Evolutionary conservation across 64 coral and sea anemone genomes (phyloP).

Genomic region (Trachythela sp.): DNA sequence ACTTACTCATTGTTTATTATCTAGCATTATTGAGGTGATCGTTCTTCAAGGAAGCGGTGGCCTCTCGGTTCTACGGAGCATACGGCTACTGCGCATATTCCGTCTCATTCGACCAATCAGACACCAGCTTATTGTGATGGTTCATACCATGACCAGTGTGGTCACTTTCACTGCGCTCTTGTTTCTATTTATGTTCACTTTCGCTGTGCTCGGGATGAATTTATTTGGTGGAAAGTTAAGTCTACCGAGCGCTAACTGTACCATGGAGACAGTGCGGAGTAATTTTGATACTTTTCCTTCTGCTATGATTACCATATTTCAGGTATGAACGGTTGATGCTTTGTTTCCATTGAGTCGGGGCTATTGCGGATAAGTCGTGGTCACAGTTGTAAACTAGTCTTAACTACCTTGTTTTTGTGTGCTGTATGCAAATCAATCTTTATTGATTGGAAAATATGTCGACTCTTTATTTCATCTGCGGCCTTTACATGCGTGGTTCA

Average conservation of each 20-base stretch:
- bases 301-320: conserved; percentile 93
- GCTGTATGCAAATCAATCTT: no score
- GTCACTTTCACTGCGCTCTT: conserved; percentile 85
- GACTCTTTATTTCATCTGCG: no score
- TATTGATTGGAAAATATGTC: no score
- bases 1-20: background rate
- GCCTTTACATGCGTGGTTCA: no score
- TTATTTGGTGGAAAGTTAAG: conserved; percentile 84
- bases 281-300: conserved; percentile 91
- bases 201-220: conserved; percentile 94
- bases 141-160: conserved; percentile 86
- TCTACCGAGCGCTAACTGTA: conserved; percentile 52
- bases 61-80: conserved; percentile 85
- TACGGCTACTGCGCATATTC: conserved; percentile 85
- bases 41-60: conserved; percentile 41
- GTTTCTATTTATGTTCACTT: conserved; percentile 94
- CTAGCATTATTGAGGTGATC: conserved; percentile 71
- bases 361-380: background rate
- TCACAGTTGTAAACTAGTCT: background rate
- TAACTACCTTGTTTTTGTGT: no score
- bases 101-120: conserved; percentile 87
- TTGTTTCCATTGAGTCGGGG: background rate
- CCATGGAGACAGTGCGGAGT: conserved; percentile 44
- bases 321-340: conserved; percentile 37
- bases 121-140: conserved; percentile 77